Percentiles rank a stretch among this genome's conserved stretches.
phyloP scores from a whole-genome alignment of 2,797 vertebrate genomes.

The Alexandromys oeconomus region DNA sequence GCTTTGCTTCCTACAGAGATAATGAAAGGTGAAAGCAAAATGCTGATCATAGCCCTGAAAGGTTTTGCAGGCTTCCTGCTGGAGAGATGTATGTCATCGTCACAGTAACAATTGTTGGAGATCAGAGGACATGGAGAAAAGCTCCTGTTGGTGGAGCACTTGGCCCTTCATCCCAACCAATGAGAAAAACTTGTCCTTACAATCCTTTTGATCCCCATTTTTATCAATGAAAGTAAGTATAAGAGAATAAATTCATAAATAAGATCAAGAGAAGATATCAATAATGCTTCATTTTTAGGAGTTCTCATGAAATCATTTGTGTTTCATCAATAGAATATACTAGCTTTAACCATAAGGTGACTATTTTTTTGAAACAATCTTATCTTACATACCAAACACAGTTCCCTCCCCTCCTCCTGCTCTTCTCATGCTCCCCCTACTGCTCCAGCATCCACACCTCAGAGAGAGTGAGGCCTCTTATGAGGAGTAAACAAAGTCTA shows the following conservation, averaged over 20 bases:
- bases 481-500: no score
- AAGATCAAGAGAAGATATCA: background rate
- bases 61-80: background rate
- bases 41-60: constrained; percentile 6
- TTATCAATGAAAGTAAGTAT: constrained; percentile 25
- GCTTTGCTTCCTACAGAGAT: constrained; percentile 36
- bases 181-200: background rate
- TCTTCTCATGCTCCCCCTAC: no score
- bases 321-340: background rate
- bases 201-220: constrained; percentile 17
- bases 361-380: background rate
- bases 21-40: constrained; percentile 6
- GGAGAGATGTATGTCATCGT: background rate
- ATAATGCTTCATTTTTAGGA: background rate
- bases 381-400: no score
- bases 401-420: no score
- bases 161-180: background rate
- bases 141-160: background rate
- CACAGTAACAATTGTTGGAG: background rate
- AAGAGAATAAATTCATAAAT: constrained; percentile 3
- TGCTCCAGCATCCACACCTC: no score
- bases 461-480: no score
- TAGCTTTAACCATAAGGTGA: background rate
- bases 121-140: background rate
- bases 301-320: background rate